These are phyloP conservation scores for Myodes glareolus DNA, from an alignment of 2,113 vertebrate species.

Conservation along the genomic window DNA sequence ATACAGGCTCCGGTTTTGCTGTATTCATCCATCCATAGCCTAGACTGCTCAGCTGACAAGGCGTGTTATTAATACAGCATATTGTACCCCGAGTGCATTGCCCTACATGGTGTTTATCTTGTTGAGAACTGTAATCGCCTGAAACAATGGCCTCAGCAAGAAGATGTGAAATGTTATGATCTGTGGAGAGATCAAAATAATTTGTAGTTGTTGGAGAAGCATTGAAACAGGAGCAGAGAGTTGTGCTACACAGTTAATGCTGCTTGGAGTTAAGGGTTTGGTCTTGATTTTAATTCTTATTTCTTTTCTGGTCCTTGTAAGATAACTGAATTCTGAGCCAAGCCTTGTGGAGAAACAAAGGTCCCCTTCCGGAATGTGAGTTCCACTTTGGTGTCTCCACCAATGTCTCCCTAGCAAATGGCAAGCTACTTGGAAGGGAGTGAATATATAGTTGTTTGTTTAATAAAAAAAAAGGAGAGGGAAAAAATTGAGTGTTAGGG, in stretches of 20 bases:
- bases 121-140: constrained; percentile 65
- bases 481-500: neutral
- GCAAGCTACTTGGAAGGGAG: neutral
- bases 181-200: constrained; percentile 69
- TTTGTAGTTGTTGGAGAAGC: constrained; percentile 41
- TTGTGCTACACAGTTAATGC: neutral
- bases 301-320: constrained; percentile 28
- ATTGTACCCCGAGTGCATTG: constrained; percentile 41
- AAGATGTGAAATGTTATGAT: constrained; percentile 58
- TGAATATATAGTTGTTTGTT: constrained; percentile 12
- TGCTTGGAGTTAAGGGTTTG: neutral
- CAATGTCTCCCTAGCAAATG: neutral
- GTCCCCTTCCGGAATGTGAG: neutral
- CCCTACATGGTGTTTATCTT: constrained; percentile 63
- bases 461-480: neutral
- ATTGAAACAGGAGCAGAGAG: neutral
- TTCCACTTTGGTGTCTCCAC: neutral
- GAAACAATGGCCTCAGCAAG: constrained; percentile 60
- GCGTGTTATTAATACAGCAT: constrained; percentile 58
- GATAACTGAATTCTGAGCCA: constrained; percentile 45
- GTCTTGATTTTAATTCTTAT: constrained; percentile 45
- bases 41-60: constrained; percentile 56
- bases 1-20: constrained; percentile 59
- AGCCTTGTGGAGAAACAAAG: constrained; percentile 17
- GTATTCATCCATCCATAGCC: constrained; percentile 71